A percentile compares a stretch with the other conserved stretches of the same genome.
Conservation (phyloP, 2,797 vertebrate species). For the Urosaurus nigricauda region DNA sequence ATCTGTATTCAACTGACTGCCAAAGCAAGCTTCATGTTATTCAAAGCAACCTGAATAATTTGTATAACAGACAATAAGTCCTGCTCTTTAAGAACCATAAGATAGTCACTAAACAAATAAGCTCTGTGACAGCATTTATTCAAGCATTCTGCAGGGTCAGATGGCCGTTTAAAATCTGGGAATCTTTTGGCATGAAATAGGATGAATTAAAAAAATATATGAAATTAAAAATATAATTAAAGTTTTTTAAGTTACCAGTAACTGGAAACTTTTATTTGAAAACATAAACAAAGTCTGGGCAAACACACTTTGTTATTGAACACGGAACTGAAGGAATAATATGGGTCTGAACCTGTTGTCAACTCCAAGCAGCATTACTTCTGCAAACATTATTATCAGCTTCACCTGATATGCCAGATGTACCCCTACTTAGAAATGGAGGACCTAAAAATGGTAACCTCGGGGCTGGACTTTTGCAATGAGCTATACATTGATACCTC, state of each 20-base stretch:
- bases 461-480: no score
- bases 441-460: no score
- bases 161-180: neutral
- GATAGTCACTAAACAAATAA: conserved; percentile 1
- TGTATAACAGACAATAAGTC: neutral
- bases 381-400: no score
- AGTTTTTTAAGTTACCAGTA: neutral
- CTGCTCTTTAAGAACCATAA: neutral
- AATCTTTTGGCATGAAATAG: neutral
- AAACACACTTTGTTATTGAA: no score
- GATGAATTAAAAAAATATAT: neutral
- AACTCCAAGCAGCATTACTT: neutral
- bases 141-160: neutral
- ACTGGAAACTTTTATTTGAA: no score
- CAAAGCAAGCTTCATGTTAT: neutral
- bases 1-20: neutral
- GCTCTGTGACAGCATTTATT: neutral
- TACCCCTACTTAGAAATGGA: no score
- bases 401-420: no score
- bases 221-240: neutral
- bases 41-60: neutral
- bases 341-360: neutral
- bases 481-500: no score
- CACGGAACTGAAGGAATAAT: neutral
- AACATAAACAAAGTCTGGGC: neutral